A percentile compares a stretch with the other conserved stretches of the same genome.
phyloP scores from a whole-genome alignment of 2,888 invertebrate species.

The Pogonocherus hispidulus region DNA sequence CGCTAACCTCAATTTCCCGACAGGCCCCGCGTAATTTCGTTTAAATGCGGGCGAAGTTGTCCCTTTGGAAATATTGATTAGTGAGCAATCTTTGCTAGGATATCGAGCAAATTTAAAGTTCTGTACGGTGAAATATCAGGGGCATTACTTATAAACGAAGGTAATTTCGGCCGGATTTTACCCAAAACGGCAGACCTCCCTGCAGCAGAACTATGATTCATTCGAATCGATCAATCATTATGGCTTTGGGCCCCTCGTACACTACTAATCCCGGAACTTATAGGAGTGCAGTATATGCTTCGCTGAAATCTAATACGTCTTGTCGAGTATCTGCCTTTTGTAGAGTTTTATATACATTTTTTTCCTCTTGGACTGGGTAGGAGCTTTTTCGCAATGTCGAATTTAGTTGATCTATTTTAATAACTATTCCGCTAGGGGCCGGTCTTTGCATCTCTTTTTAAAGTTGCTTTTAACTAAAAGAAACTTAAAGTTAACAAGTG shows the following conservation, averaged over 20 bases:
- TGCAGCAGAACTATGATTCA: conserved; percentile 31
- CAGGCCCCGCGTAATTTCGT: conserved; percentile 20
- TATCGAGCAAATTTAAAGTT: conserved; percentile 23
- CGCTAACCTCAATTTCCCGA: conserved; percentile 30
- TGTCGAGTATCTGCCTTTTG: background rate
- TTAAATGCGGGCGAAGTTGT: conserved; percentile 13
- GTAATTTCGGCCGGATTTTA: conserved; percentile 28
- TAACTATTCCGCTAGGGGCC: too few species aligned
- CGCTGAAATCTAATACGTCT: conserved; percentile 18
- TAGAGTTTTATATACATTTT: conserved; percentile 2
- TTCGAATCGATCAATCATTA: conserved; percentile 30
- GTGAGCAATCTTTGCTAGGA: conserved; percentile 22
- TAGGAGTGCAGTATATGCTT: conserved; percentile 5
- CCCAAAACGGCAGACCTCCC: conserved; percentile 17
- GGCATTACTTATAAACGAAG: conserved; percentile 30
- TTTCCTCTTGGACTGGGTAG: background rate
- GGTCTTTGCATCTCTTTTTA: too few species aligned
- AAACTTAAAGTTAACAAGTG: too few species aligned
- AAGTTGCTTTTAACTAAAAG: too few species aligned
- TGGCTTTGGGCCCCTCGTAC: conserved; percentile 17
- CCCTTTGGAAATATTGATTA: conserved; percentile 24
- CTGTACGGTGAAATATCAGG: conserved; percentile 30
- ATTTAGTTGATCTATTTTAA: too few species aligned
- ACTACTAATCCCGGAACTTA: conserved; percentile 21
- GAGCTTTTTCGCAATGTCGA: background rate